Evolutionary conservation across 1,140 invertebrate genomes (phyloP).

Genomic region (Daktulosphaira vitifoliae): DNA sequence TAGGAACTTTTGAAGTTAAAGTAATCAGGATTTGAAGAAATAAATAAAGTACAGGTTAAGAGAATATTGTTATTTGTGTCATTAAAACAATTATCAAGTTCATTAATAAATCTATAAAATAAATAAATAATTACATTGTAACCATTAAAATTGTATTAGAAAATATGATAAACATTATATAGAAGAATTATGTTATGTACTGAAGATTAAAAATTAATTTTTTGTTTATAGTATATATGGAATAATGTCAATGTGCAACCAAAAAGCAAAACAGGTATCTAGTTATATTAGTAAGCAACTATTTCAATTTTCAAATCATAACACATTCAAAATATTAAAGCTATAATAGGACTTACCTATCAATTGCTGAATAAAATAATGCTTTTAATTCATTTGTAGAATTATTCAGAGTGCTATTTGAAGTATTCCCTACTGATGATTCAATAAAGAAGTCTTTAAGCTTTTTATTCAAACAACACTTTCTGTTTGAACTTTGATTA

Average conservation of each 20-base stretch:
- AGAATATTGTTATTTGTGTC: slow-evolving; percentile 9
- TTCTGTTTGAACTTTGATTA: not conserved
- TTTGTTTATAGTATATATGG: not conserved
- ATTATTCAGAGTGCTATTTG: not conserved
- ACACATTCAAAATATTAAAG: not conserved
- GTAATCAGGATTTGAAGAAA: slow-evolving; percentile 13
- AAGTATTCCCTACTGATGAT: not conserved
- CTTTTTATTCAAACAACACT: not conserved
- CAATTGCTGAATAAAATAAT: slow-evolving; percentile 2
- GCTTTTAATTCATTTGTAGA: not conserved
- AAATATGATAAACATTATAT: not conserved
- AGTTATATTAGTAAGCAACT: not conserved
- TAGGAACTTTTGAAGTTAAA: slow-evolving; percentile 9
- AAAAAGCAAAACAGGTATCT: not conserved
- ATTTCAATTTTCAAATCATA: slow-evolving; percentile 8
- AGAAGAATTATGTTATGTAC: not conserved
- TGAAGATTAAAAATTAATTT: slow-evolving; percentile 5
- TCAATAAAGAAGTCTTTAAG: not conserved
- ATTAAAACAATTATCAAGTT: slow-evolving; percentile 17
- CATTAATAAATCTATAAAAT: slow-evolving; percentile 15
- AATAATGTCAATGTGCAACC: not conserved
- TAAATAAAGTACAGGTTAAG: slow-evolving; percentile 19
- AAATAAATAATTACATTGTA: slow-evolving; percentile 10
- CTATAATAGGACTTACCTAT: not conserved
- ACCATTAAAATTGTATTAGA: slow-evolving; percentile 5